Percentiles rank a stretch among this genome's conserved stretches.
These are phyloP conservation scores for Cichladusa arquata DNA, from an alignment of 2,113 vertebrate genomes.

Conservation along the genomic window DNA sequence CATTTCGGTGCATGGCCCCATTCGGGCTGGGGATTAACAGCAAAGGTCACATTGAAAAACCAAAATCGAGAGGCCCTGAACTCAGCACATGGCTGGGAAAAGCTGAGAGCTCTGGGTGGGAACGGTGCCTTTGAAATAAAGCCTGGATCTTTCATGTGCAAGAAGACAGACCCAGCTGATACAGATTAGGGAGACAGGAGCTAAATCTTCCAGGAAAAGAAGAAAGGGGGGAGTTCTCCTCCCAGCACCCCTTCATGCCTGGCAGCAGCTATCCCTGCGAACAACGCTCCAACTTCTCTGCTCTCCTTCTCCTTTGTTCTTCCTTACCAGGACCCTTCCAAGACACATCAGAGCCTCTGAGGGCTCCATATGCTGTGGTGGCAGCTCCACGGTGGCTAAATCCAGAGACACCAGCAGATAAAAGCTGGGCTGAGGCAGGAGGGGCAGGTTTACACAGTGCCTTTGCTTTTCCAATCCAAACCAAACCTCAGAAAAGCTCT, in stretches of 20 bases:
- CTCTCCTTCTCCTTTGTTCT: conserved; percentile 1
- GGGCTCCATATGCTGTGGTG: background rate
- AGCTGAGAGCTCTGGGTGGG: background rate
- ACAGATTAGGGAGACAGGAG: conserved; percentile 6
- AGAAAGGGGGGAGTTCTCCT: background rate
- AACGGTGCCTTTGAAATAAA: background rate
- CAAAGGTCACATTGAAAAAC: conserved; percentile 52
- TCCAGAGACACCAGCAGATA: background rate
- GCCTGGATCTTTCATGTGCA: background rate
- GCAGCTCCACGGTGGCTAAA: background rate
- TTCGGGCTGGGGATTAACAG: conserved; percentile 25
- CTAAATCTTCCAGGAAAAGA: background rate
- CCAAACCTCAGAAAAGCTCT: background rate
- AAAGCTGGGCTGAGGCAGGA: background rate
- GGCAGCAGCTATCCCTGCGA: background rate
- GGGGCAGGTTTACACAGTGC: background rate
- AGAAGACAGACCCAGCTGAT: background rate
- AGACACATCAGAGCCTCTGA: background rate
- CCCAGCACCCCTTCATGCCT: conserved; percentile 1
- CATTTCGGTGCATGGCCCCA: background rate
- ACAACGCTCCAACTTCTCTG: background rate
- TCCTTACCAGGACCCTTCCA: background rate
- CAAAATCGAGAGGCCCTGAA: background rate
- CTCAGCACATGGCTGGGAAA: background rate
- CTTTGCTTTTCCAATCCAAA: background rate